phyloP scores from a whole-genome alignment of 64 coral and sea anemone species.

The Pachyseris speciosa region DNA sequence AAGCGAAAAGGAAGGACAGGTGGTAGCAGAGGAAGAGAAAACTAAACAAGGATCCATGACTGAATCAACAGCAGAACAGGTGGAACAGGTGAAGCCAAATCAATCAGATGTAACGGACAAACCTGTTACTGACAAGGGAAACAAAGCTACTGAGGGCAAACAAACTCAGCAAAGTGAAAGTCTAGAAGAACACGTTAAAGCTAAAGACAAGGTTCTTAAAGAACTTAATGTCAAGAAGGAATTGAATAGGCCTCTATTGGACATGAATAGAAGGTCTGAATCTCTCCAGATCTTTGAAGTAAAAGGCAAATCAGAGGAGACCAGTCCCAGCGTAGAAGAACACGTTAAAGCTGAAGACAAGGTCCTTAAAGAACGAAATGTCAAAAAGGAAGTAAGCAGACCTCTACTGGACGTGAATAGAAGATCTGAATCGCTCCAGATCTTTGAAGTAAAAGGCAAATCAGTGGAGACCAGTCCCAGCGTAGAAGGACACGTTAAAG shows the following conservation, averaged over 20 bases:
- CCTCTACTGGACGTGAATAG: background rate
- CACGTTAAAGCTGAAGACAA: background rate
- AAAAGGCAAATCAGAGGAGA: background rate
- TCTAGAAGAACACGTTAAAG: background rate
- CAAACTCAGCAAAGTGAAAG: background rate
- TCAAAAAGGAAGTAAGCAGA: constrained; percentile 2
- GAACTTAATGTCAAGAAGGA: background rate
- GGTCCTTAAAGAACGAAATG: background rate
- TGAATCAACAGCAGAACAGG: background rate
- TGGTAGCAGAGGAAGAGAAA: background rate
- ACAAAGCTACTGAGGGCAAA: background rate
- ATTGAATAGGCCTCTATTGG: background rate
- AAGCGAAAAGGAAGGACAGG: constrained; percentile 13
- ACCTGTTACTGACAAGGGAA: background rate
- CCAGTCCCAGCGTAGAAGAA: background rate
- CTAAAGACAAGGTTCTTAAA: background rate
- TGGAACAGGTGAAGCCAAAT: background rate
- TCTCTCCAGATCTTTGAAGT: constrained; percentile 3
- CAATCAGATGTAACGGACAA: background rate
- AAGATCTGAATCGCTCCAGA: constrained; percentile 24
- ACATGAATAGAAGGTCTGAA: background rate
- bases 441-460: background rate
- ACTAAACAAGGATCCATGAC: constrained; percentile 4
- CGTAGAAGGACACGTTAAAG: background rate
- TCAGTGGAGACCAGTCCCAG: background rate